Evolutionary conservation across 2,797 vertebrate genomes (phyloP), one percentile per base, ranked within the genome.

Genomic region (Trematomus bernacchii): DNA sequence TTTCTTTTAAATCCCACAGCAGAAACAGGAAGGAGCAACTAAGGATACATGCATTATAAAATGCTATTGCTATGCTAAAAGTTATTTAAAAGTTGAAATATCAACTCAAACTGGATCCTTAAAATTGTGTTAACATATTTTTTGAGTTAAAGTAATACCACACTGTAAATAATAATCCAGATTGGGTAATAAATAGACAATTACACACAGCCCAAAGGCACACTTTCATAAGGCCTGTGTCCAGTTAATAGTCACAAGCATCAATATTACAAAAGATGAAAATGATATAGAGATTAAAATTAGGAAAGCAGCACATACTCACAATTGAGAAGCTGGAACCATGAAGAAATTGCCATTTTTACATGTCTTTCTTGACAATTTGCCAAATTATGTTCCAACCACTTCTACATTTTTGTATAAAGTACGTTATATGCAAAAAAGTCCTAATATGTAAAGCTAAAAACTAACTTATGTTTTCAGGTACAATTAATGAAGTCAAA

Each of bases 1-100:
- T 59, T 65, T 59, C 19, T 42, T n/a, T 16, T 23, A 16, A 18
- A 47, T 42, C 53, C 13, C 60, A 74, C 44, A 54, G 27, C 27
- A 11, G 18, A 13, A 13, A 18, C n/a, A 55, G 1, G 12, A 50
- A 52, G 30, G 19, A 46, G 46, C 27, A 48, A 8, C 33, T 27
- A 27, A 53, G 18, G 67, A 7, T 8, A 33, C 33, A 33, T 33
- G 33, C 8, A 37, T 7, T 37, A 37, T 37, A n/a, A n/a, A n/a
- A n/a, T n/a, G n/a, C n/a, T n/a, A n/a, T n/a, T n/a, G n/a, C n/a
- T n/a, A n/a, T n/a, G n/a, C n/a, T n/a, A n/a, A n/a, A 33, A 6
- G 37, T 53, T 21, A 46, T 59, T 48, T 30, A 63, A 33, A 40
- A 43, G 12, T 19, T 18, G 14, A 18, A 33, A 27, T n/a, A 14